Conservation (phyloP, 2,888 invertebrate genomes). For the Scaptomyza cyrtandrae region DNA sequence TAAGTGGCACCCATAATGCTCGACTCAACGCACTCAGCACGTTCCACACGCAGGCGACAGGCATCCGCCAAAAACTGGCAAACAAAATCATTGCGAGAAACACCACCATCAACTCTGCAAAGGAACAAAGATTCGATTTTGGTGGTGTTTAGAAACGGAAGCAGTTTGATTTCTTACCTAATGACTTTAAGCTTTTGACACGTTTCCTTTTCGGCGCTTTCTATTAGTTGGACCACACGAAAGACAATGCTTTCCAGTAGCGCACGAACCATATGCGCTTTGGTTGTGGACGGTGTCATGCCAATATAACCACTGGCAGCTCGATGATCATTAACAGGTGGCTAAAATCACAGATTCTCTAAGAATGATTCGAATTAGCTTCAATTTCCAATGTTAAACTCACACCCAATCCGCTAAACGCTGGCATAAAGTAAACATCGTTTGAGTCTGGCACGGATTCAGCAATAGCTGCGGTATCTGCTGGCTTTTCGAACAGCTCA, state of each 20-base stretch:
- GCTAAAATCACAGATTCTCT: conserved; percentile 85
- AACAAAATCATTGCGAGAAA: conserved; percentile 96
- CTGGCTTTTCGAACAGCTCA: conserved; percentile 88
- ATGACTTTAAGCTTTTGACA: conserved; percentile 86
- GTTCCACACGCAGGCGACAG: conserved; percentile 90
- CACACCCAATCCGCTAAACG: conserved; percentile 95
- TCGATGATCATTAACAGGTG: conserved; percentile 93
- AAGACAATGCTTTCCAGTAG: conserved; percentile 94
- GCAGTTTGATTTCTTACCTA: conserved; percentile 85
- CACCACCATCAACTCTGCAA: conserved; percentile 96
- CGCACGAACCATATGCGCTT: conserved; percentile 92
- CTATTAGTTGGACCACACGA: conserved; percentile 91
- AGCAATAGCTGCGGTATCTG: conserved; percentile 89
- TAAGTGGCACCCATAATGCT: conserved; percentile 94
- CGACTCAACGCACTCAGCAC: conserved; percentile 91
- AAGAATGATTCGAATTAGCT: neutral
- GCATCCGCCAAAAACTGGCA: conserved; percentile 94
- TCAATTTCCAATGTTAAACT: conserved; percentile 49
- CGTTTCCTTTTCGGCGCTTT: conserved; percentile 90
- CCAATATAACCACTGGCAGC: conserved; percentile 93
- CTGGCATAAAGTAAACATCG: conserved; percentile 94
- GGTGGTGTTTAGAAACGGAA: rapidly evolving
- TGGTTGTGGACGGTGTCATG: conserved; percentile 88
- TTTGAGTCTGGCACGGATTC: conserved; percentile 88
- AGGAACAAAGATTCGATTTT: rapidly evolving